phyloP scores from a whole-genome alignment of 1,140 invertebrate species.

The Chironomus tepperi region DNA sequence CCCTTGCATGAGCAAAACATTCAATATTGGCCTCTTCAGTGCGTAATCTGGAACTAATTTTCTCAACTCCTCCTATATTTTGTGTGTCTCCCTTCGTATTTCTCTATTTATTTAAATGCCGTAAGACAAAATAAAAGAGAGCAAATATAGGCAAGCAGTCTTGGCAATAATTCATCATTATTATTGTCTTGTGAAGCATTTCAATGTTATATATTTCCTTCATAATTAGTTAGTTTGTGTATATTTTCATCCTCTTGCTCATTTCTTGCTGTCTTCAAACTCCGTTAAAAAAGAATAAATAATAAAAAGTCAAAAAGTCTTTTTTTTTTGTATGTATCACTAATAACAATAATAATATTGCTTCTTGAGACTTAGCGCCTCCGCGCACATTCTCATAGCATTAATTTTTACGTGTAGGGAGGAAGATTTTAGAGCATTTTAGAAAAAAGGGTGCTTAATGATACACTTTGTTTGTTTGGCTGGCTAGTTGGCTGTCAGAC shows the following conservation, averaged over 20 bases:
- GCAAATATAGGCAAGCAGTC: neutral
- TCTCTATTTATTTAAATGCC: neutral
- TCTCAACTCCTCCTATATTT: neutral
- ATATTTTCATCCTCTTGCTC: neutral
- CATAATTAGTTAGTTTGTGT: constrained; percentile 21
- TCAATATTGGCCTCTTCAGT: neutral
- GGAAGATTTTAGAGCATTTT: too few species aligned
- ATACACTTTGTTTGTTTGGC: too few species aligned
- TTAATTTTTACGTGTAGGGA: neutral
- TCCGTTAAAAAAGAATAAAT: too few species aligned
- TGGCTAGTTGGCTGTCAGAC: too few species aligned
- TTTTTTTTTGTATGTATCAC: neutral
- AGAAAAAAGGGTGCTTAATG: too few species aligned
- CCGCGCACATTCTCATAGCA: neutral
- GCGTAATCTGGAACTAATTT: constrained; percentile 21
- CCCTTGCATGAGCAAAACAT: too few species aligned
- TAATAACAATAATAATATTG: neutral
- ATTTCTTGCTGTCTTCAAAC: neutral
- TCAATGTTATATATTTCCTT: constrained; percentile 1
- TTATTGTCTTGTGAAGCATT: constrained; percentile 10
- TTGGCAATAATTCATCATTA: constrained; percentile 21
- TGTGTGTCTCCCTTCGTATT: neutral
- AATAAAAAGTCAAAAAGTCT: neutral
- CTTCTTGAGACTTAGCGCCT: neutral
- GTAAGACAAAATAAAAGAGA: constrained; percentile 1